A percentile compares a stretch with the other conserved stretches of the same genome.
These are phyloP conservation scores for Malurus splendens DNA, from an alignment of 2,797 vertebrate species.

Conservation along the genomic window DNA sequence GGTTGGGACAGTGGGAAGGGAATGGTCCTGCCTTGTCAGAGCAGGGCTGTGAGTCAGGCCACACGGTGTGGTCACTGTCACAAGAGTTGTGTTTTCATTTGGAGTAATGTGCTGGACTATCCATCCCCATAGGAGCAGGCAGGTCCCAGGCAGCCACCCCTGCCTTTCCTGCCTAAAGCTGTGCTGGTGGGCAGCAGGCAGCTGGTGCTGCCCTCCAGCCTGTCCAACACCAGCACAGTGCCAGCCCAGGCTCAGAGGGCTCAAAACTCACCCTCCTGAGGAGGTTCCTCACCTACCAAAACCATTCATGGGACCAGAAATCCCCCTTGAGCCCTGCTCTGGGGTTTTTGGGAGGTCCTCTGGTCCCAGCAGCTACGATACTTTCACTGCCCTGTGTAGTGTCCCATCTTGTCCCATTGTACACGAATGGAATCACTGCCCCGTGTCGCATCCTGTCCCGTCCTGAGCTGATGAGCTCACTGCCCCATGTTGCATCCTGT, in stretches of 20 bases:
- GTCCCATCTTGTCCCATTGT: conserved; percentile 68
- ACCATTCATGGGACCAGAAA: not conserved
- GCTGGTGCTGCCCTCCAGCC: not conserved
- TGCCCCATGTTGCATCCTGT: conserved; percentile 74
- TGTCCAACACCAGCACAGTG: not conserved
- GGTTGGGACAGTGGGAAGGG: not conserved
- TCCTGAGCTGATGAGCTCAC: conserved; percentile 64
- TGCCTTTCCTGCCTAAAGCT: not conserved
- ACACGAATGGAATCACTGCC: conserved; percentile 51
- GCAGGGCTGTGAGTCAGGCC: not conserved
- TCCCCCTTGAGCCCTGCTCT: not conserved
- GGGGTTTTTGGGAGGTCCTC: not conserved
- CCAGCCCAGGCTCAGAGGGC: not conserved
- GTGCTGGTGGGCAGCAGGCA: not conserved
- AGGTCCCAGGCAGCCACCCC: not conserved
- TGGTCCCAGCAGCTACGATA: conserved; percentile 4
- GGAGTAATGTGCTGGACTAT: not conserved
- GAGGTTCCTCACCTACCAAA: not conserved
- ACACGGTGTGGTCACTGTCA: rapidly evolving
- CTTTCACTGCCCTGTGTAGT: conserved; percentile 73
- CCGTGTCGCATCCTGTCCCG: conserved; percentile 73
- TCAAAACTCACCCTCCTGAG: not conserved
- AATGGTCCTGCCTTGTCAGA: not conserved
- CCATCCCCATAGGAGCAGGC: not conserved
- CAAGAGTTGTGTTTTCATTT: not conserved